Conservation (phyloP, 2,888 invertebrate genomes). For the Sipha maydis region DNA sequence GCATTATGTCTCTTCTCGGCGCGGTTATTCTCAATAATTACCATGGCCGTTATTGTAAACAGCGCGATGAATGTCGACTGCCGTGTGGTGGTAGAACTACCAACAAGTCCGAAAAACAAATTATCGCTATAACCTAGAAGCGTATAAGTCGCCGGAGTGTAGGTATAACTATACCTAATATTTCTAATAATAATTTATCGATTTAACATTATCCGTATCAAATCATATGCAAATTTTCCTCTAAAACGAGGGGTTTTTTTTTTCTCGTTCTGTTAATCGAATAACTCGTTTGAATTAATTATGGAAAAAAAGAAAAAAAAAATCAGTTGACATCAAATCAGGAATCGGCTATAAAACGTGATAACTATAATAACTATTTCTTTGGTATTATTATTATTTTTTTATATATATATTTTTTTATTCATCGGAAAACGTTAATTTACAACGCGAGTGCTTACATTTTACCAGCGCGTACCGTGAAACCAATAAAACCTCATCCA, state of each 20-base stretch:
- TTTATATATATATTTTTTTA: too few species aligned
- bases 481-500: background rate
- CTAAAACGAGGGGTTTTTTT: background rate
- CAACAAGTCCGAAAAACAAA: background rate
- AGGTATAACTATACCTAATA: too few species aligned
- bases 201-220: background rate
- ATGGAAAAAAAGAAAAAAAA: background rate
- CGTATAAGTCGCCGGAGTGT: background rate
- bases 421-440: background rate
- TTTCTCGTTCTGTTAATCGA: background rate
- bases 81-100: background rate
- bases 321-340: background rate
- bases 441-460: background rate
- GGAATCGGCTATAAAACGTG: background rate
- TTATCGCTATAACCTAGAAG: background rate
- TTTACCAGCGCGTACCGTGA: background rate
- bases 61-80: background rate
- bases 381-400: background rate
- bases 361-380: background rate
- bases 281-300: background rate
- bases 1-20: background rate
- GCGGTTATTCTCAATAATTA: conserved; percentile 5
- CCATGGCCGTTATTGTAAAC: background rate
- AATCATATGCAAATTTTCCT: background rate
- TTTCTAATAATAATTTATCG: background rate